Base-by-base conservation (phyloP, 1,140 invertebrate genomes). In the Eulimnadia texana region DNA sequence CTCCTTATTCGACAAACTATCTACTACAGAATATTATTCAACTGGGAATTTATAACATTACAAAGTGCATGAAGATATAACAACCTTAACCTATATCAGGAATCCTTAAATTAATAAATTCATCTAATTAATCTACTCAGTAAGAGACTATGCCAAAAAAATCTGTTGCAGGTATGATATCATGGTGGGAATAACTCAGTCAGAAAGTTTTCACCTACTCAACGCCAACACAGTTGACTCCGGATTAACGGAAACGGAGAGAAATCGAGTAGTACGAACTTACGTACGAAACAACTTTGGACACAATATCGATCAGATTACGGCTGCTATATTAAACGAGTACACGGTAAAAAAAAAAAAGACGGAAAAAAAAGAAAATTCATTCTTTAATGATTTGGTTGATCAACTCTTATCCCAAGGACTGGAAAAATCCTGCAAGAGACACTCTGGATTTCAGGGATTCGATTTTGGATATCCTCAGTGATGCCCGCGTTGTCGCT, bases 151-250 rank as follows among this genome's bases (percentile, higher is more conserved):
- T n/a, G n/a, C n/a, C n/a, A n/a, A n/a, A n/a, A n/a, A n/a, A n/a
- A n/a, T n/a, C n/a, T n/a, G n/a, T n/a, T n/a, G n/a, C 71, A 88
- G 86, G 66, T 92, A 88, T 68, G 90, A 93, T 69, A 74, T 97
- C 52, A 76, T 97, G 74, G 86, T 90, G 66, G 93, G 93, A 24
- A 82, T 93, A 13, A 91, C 88, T 3, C 84, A 90, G 71, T 76
- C 85, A 64, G 93, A 96, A 72, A 89, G 88, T 62, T 88, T 89
- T 69, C 83, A 91, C 67, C 78, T 88, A 64, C 78, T 96, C 51
- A 82, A 83, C 2, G 82, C 60, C 19, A 51, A 50, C 51, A 61
- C 60, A 25, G 13, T 61, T 9, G 24, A 54, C 9, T 55, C 24
- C 27, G 60, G 60, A 22, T 20, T 61, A 29, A 61, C 60, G n/a